These are phyloP conservation scores for Thecocarcelia acutangulata DNA, from an alignment of 2,888 invertebrate genomes.

Conservation along the genomic window DNA sequence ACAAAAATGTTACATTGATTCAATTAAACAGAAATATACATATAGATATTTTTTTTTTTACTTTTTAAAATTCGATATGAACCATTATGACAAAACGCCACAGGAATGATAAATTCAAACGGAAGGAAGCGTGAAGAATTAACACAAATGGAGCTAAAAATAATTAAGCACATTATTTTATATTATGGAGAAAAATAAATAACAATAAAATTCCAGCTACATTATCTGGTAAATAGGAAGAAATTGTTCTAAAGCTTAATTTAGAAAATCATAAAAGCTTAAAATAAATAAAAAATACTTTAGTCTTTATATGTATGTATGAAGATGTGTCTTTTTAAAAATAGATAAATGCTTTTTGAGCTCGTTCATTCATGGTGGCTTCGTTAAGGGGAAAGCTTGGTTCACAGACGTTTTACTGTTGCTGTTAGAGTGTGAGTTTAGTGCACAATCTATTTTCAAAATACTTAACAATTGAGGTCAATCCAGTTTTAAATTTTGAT, in stretches of 20 bases:
- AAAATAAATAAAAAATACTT: no score
- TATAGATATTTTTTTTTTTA: no score
- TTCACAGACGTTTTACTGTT: background rate
- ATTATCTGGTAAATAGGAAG: no score
- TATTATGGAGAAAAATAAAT: background rate
- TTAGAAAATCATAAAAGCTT: no score
- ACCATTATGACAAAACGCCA: no score
- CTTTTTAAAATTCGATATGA: no score
- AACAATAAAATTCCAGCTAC: no score
- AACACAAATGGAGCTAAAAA: background rate
- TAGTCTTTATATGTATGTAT: background rate
- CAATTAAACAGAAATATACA: no score
- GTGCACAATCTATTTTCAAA: conserved; percentile 20
- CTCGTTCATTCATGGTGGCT: conserved; percentile 57
- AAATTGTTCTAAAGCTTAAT: no score
- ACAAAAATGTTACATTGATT: no score
- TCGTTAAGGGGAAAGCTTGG: background rate
- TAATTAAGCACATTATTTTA: conserved; percentile 31
- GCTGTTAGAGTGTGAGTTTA: background rate
- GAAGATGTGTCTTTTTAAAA: background rate
- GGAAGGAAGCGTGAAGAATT: background rate
- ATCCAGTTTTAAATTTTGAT: conserved; percentile 45
- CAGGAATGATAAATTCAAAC: no score
- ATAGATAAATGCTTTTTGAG: conserved; percentile 75
- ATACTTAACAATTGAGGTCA: conserved; percentile 45